Evolutionary conservation across 2,888 invertebrate species (phyloP).

Genomic region (Xylocampa areola): DNA sequence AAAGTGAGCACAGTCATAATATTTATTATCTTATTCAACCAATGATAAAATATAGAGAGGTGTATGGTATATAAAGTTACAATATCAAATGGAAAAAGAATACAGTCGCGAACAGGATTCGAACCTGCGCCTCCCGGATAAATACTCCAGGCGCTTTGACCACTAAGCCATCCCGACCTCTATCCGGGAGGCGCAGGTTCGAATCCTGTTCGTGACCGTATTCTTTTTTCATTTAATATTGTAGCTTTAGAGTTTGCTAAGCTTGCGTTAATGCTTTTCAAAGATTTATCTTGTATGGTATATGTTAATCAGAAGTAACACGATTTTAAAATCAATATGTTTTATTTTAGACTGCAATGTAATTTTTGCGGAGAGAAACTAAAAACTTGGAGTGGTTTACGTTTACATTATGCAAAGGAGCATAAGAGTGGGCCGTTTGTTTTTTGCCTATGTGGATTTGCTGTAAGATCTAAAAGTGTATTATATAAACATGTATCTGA

Average conservation of each 20-base stretch:
- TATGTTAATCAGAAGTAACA: background rate
- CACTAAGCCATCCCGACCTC: too few relatives aligned
- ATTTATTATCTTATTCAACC: background rate
- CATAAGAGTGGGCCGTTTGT: slow-evolving; percentile 78
- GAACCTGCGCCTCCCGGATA: too few relatives aligned
- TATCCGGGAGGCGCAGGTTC: too few relatives aligned
- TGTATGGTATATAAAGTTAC: too few relatives aligned
- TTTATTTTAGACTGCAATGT: slow-evolving; percentile 74
- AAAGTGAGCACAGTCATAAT: slow-evolving; percentile 63
- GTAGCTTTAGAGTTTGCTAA: too few relatives aligned
- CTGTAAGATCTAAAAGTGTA: slow-evolving; percentile 79
- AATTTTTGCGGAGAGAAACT: slow-evolving; percentile 73
- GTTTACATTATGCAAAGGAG: slow-evolving; percentile 71
- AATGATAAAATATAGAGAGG: background rate
- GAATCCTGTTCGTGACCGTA: too few relatives aligned
- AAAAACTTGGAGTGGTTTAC: slow-evolving; percentile 76
- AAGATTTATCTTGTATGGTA: too few relatives aligned
- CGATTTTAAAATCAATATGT: background rate
- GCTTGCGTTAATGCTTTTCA: too few relatives aligned
- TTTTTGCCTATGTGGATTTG: slow-evolving; percentile 80
- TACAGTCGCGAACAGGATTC: too few relatives aligned
- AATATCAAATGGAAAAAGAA: too few relatives aligned
- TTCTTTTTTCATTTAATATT: too few relatives aligned
- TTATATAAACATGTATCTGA: slow-evolving; percentile 83
- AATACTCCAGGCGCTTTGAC: too few relatives aligned